These are phyloP conservation scores for Heliconius cydno DNA, from an alignment of 2,888 invertebrate genomes.

Conservation along the genomic window DNA sequence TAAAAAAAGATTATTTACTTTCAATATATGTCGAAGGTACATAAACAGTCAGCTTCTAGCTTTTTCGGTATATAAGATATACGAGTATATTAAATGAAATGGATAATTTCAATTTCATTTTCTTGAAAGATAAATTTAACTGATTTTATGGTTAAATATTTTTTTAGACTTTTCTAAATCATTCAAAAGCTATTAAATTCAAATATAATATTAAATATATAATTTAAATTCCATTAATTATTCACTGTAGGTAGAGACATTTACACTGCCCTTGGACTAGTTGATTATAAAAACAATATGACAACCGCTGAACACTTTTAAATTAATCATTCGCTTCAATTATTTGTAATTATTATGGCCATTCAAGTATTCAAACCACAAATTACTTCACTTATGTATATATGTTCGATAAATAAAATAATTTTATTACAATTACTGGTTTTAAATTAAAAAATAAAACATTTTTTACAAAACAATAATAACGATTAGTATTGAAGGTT, in stretches of 20 bases:
- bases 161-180: too few relatives aligned
- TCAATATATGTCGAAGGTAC: too few relatives aligned
- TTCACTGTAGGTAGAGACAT: neutral
- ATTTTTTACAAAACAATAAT: neutral
- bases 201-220: too few relatives aligned
- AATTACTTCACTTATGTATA: neutral
- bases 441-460: neutral
- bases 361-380: conserved; percentile 5
- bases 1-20: neutral
- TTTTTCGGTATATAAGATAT: too few relatives aligned
- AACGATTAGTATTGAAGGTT: conserved; percentile 12
- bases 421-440: neutral
- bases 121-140: too few relatives aligned
- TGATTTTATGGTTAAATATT: too few relatives aligned
- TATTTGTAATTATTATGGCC: neutral
- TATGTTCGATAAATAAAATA: neutral
- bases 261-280: conserved; percentile 1
- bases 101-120: too few relatives aligned
- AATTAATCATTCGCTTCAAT: neutral
- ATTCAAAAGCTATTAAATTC: too few relatives aligned
- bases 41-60: too few relatives aligned
- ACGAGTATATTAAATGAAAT: too few relatives aligned
- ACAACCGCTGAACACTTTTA: neutral
- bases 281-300: conserved; percentile 10
- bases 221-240: neutral